Evolutionary conservation across 1,140 invertebrate species (phyloP), one percentile per base, ranked within the genome.

Genomic region (Lepidostoma basale): DNA sequence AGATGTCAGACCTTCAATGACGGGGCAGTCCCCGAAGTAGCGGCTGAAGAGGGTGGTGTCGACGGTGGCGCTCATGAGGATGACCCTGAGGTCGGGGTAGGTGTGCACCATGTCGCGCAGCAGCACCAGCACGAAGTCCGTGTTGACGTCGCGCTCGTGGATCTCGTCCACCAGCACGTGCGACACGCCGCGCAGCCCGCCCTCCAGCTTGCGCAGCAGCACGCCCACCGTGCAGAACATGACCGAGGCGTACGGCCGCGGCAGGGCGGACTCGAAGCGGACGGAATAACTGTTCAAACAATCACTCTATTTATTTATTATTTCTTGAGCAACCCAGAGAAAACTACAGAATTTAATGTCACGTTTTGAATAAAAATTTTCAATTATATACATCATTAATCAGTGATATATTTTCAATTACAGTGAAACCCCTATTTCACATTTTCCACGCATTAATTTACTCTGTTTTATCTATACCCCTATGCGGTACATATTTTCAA

Each of bases 21-120:
- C 88, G 0, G 93, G 94, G 79, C 95, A 96, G 66, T 91, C 85
- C 62, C 92, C 92, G 79, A 99, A 99, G 79, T 99, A 99, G 9
- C 89, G 83, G 2, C 90, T 88, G 79, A 99, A 99, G 0, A 97
- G 83, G 0, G 91, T 88, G 0, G 93, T 95, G 75, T 98, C 95
- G 62, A 99, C 94, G 0, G 97, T 98, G 3, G 98, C 97, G 4
- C 96, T 98, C 97, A 99, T 99, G 18, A 99, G 85, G 74, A 99
- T 95, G 3, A 99, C 87, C 63, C 94, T 86, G 10, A 98, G 77
- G 75, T 97, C 93, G 0, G 93, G 93, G 77, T 95, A 96, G 0
- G 89, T 89, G 65, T 92, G 89, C 1, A 98, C 88, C 89, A 98
- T 96, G 77, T 99, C 95, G 22, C 95, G 84, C 0, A 99, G 81